Evolutionary conservation across 1,140 invertebrate genomes (phyloP), one percentile per base, ranked within the genome.

Genomic region (Ericerus pela): DNA sequence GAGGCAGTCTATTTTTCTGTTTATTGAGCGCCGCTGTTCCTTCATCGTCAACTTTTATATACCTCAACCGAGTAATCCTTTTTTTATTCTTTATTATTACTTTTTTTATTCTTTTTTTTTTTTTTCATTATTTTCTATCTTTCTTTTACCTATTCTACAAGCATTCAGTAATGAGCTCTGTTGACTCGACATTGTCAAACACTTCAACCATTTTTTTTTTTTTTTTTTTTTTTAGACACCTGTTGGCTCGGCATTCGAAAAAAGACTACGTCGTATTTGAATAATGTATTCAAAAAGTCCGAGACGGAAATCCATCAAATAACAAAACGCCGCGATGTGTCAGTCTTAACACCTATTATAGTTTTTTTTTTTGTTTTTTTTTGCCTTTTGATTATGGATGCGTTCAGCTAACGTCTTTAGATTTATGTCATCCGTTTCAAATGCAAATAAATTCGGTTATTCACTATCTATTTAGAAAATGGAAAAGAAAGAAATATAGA

Each of bases 391-490:
- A 47, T 47, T 47, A 47, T 24, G 41, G 41, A 47, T 47, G 41
- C 41, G 41, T 24, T 24, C 41, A 47, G 14, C 37, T 8, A 16
- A 24, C 41, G 10, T 47, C 41, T 47, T 24, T 47, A 47, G 41
- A 47, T 47, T 47, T 47, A 47, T 47, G 41, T 47, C 41, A 47
- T 47, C 26, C 41, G 41, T 24, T 47, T 47, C 41, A 47, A 47
- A 47, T 47, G 41, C 41, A 47, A 47, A 47, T 47, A 47, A 47
- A 47, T 47, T 47, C 41, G 41, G 41, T 47, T 47, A 47, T 47
- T 47, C 41, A 47, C 41, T 47, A n/a, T n/a, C n/a, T n/a, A n/a
- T n/a, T n/a, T n/a, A n/a, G n/a, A n/a, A n/a, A n/a, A n/a, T n/a
- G n/a, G n/a, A n/a, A n/a, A n/a, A n/a, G n/a, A n/a, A n/a, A n/a